Base-by-base conservation (phyloP, 2,888 invertebrate species). In the Tricholauxania praeusta region DNA sequence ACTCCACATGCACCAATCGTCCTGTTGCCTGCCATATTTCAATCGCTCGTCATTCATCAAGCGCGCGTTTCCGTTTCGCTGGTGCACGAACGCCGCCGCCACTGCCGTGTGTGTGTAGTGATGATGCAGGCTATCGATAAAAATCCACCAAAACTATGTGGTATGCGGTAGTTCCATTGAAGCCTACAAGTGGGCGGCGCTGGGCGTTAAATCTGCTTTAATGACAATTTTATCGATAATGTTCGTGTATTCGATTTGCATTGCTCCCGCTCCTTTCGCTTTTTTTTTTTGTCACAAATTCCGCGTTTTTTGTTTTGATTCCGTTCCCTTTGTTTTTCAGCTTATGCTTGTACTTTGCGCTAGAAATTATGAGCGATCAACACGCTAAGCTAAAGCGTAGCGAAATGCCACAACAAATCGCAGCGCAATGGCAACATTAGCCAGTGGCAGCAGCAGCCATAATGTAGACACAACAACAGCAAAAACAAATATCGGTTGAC, bases 221-320 rank as follows among this genome's bases (percentile, higher is more conserved):
- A 83, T 83, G 82, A 81, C 80, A 82, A 83, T 84, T 83, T 83
- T 84, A 84, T 83, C 84, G 84, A 83, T 84, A 83, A 79, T 83
- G 83, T 84, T 83, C 83, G 84, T 83, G 83, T 79, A 80, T 82
- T 80, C 80, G 80, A 83, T 74, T 66, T 63, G 62, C 39, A 65
- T 75, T 74, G 73, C 74, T 65, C n/a, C n/a, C 39, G 48, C 12
- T 17, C n/a, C n/a, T 28, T 10, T 17, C 49, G 47, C 48, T 60
- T 60, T 67, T 75, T 76, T 17, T 60, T 60, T 67, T 75, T 76
- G 69, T n/a, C 53, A 64, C 19, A 65, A 66, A 64, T 68, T 60
- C 60, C 60, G n/a, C 17, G 64, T 39, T 72, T n/a, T 57, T 68
- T 62, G 32, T 19, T 28, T 47, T 52, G 51, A 68, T 73, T 28